phyloP scores from a whole-genome alignment of 2,113 vertebrate genomes.

The Tringa solitaria region DNA sequence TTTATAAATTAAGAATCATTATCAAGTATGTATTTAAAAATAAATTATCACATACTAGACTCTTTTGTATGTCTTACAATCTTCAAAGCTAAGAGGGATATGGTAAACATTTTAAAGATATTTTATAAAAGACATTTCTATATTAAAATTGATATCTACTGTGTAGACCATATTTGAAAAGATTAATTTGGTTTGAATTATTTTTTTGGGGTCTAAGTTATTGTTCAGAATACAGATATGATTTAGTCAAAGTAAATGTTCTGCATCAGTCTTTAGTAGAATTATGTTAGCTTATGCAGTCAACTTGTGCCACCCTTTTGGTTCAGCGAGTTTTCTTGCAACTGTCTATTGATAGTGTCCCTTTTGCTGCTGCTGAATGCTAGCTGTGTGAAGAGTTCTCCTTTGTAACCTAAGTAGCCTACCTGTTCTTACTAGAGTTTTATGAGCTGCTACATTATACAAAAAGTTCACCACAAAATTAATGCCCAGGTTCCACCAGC shows the following conservation, averaged over 20 bases:
- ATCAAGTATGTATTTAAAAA: neutral
- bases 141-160: neutral
- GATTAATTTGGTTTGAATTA: neutral
- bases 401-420: neutral
- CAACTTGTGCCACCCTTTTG: neutral
- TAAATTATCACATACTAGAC: neutral
- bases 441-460: neutral
- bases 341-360: neutral
- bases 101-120: neutral
- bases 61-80: neutral
- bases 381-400: neutral
- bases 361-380: neutral
- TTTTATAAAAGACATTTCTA: neutral
- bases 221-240: neutral
- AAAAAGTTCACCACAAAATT: neutral
- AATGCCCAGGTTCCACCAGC: neutral
- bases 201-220: neutral
- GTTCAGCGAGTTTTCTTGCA: neutral
- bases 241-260: neutral
- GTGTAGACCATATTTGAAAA: neutral
- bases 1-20: neutral
- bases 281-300: neutral
- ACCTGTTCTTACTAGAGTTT: neutral
- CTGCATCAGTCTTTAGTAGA: neutral
- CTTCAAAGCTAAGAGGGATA: neutral